Base-by-base conservation (phyloP, 2,113 vertebrate species). In the Cavia porcellus region DNA sequence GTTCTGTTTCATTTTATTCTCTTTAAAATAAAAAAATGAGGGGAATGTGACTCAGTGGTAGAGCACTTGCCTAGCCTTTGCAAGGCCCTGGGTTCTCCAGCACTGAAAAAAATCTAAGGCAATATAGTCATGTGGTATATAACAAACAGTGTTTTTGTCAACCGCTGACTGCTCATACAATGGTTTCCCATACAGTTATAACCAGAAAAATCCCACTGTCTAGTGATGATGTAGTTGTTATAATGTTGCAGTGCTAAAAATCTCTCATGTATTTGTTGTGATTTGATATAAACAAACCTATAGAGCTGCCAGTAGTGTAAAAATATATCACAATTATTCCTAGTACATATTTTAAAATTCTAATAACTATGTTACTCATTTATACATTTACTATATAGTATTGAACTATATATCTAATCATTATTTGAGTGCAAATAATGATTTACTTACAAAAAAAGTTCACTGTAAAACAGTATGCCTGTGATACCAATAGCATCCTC, bases 291-390 rank as follows among this genome's bases (percentile, higher is more conserved):
- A 86, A 86, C 25, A 62, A 85, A n/a, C 11, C 32, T 61, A 61
- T n/a, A 86, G 28, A 38, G 32, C n/a, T 86, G 38, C 50, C 47
- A 87, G 61, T 61, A 42, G 32, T 13, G 11, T 47, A 59, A 83
- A 82, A 92, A n/a, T 68, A 72, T 45, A 83, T 30, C 61, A 87
- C n/a, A 80, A 59, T 86, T 80, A 87, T 45, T 77, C 80, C 20
- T 2, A 59, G 42, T 45, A 30, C n/a, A 52, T 7, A 32, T n/a
- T 72, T 64, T 66, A 66, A 66, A 86, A 50, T 66, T 19, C 35
- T 64, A 82, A 59, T 57, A 57, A 57, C 15, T 57, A 57, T 66
- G 62, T 66, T 45, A 66, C 15, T 47, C 17, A 45, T 64, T 64
- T 85, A 66, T 55, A n/a, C 9, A 87, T 12, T 72, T 72, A 70